Evolutionary conservation across 2,888 invertebrate species (phyloP), one percentile per base, ranked within the genome.

Genomic region (Nycteola revayana): DNA sequence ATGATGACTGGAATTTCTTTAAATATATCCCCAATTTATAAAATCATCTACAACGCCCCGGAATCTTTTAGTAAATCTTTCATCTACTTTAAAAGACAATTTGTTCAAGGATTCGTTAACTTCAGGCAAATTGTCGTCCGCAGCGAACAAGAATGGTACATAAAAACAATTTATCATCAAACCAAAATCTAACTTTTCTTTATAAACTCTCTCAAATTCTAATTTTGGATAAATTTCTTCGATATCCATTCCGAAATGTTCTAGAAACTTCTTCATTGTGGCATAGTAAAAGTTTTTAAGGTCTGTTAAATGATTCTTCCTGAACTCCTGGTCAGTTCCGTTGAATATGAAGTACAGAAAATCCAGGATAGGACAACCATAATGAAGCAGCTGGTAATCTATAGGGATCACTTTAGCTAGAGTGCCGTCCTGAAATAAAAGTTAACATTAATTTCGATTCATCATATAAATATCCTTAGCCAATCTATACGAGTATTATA

Each of bases 331-430:
- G 29, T 78, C 77, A 0, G 75, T 73, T 14, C 66, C 60, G 0
- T 57, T 49, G 35, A 72, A 73, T 8, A 80, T 61, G 28, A 79
- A 73, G 37, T 66, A 75, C 0, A 80, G 6, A 1, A 81, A 56
- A 28, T 82, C 80, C 5, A 62, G 28, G 0, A 77, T 36, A 0
- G 74, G 76, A 31, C 54, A 60, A 1, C 77, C 76, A 28, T 63
- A 71, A 41, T 68, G 58, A 1, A 66, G 42, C 1, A 75, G 36
- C 40, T 81, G 79, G 21, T 60, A 81, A 33, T 81, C 80, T 0
- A 75, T 57, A 2, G 66, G 48, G 21, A 72, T 48, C 0, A 74
- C 64, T 38, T 77, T 67, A 1, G 36, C 31, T 9, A 69, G 25
- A 26, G 49, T 40, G 7, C 66, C 69, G n/a, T 74, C 33, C 78